A percentile compares a stretch with the other conserved stretches of the same genome.
Evolutionary conservation across 2,888 invertebrate species (phyloP).

Genomic region (Nomada ruficornis): DNA sequence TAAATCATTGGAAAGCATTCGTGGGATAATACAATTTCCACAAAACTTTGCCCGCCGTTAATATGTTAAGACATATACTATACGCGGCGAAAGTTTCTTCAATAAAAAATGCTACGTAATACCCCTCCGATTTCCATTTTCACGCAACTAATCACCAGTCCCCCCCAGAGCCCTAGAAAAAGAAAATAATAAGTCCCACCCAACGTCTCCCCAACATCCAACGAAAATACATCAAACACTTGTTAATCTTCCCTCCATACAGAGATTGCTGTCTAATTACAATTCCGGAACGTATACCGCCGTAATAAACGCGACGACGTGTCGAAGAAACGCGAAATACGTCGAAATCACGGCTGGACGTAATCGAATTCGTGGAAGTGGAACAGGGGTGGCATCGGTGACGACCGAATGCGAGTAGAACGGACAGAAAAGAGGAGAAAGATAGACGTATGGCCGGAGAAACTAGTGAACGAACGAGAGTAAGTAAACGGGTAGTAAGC

Average conservation of each 20-base stretch:
- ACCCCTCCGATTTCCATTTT: no score
- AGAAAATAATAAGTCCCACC: neutral
- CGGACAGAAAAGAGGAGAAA: neutral
- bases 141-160: neutral
- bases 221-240: neutral
- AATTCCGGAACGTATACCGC: neutral
- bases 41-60: no score
- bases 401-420: slow-evolving; percentile 4
- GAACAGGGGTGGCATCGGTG: slow-evolving; percentile 8
- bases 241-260: neutral
- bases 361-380: slow-evolving; percentile 25
- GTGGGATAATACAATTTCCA: no score
- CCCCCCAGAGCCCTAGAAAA: neutral
- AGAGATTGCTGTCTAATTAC: neutral
- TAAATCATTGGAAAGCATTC: no score
- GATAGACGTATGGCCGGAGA: neutral
- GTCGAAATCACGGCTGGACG: slow-evolving; percentile 1
- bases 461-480: slow-evolving; percentile 32
- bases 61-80: no score
- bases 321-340: slow-evolving; percentile 6
- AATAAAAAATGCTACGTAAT: no score
- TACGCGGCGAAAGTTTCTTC: no score
- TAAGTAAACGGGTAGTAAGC: slow-evolving; percentile 26
- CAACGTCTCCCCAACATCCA: neutral
- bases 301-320: slow-evolving; percentile 10